These are phyloP conservation scores for Nothocercus nigrocapillus DNA, from an alignment of 2,113 vertebrate species.

Conservation along the genomic window DNA sequence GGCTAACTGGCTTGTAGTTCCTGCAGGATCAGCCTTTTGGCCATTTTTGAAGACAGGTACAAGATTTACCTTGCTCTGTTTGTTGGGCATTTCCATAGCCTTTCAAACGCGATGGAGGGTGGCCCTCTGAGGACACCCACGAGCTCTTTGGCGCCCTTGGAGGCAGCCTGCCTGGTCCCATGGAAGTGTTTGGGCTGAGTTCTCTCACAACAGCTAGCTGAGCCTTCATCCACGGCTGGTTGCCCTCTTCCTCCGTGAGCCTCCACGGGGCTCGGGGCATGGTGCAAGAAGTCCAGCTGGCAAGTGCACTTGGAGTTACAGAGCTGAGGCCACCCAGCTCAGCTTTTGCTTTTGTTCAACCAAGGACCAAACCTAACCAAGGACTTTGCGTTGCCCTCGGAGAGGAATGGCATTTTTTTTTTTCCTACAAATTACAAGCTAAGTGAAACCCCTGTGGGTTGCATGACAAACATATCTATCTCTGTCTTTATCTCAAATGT, in stretches of 20 bases:
- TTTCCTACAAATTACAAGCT: background rate
- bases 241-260: background rate
- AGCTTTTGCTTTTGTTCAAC: background rate
- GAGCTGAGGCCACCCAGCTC: background rate
- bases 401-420: background rate
- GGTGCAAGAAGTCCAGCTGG: background rate
- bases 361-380: background rate
- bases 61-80: background rate
- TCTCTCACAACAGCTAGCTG: background rate
- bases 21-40: background rate
- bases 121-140: background rate
- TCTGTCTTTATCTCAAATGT: background rate
- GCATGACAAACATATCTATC: background rate
- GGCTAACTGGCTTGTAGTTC: background rate
- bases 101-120: background rate
- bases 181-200: too few relatives aligned
- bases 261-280: too few relatives aligned
- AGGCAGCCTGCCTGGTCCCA: background rate
- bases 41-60: background rate
- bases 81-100: background rate
- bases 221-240: background rate
- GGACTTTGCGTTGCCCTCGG: background rate
- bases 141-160: background rate
- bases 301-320: background rate
- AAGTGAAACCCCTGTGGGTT: background rate